Conservation (phyloP, 2,888 invertebrate genomes). For the Crematogaster levior region DNA sequence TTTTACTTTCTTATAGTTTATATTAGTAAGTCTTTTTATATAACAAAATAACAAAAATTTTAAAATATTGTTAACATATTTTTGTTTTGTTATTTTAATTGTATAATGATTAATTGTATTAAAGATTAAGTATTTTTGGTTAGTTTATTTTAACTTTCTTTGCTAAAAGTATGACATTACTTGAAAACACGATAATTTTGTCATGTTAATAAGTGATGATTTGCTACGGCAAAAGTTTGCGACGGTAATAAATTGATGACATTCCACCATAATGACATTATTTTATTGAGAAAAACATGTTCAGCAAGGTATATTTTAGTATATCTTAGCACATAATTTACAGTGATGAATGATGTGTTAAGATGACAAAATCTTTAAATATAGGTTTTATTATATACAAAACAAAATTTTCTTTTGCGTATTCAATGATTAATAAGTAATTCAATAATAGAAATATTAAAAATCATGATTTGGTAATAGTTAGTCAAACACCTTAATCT, state of each 20-base stretch:
- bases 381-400: background rate
- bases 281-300: constrained; percentile 10
- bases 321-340: background rate
- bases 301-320: background rate
- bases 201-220: constrained; percentile 9
- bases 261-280: background rate
- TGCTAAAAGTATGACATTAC: background rate
- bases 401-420: background rate
- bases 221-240: constrained; percentile 3
- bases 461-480: constrained; percentile 2
- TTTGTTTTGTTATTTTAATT: background rate
- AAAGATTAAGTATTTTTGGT: background rate
- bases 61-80: background rate
- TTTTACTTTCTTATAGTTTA: background rate
- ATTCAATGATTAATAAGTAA: background rate
- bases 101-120: no score
- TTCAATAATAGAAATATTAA: background rate
- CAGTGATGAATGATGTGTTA: background rate
- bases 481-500: background rate
- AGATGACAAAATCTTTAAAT: background rate
- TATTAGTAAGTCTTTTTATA: background rate
- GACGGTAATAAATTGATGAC: constrained; percentile 14
- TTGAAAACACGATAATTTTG: background rate
- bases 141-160: background rate
- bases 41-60: background rate